Percentiles rank a stretch among this genome's conserved stretches.
Conservation (phyloP, 2,888 invertebrate genomes). For the Cantharis rufa region DNA sequence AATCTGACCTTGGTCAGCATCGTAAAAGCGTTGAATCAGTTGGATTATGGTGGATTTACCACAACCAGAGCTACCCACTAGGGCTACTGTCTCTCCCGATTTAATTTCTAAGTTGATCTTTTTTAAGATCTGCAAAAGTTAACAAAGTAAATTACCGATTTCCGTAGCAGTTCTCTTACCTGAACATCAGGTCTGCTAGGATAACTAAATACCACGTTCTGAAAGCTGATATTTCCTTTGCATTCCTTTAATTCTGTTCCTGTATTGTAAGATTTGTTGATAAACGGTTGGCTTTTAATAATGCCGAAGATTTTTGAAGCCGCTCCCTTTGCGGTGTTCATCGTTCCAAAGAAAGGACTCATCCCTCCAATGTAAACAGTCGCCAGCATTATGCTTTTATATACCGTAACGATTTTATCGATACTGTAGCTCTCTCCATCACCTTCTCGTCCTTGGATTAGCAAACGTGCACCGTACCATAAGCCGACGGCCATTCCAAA, state of each 20-base stretch:
- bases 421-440: constrained; percentile 62
- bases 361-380: no score
- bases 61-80: constrained; percentile 74
- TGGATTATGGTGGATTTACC: constrained; percentile 80
- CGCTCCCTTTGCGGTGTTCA: background rate
- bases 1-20: constrained; percentile 67
- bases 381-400: background rate
- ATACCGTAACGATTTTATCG: background rate
- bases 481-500: no score
- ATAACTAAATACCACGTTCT: background rate
- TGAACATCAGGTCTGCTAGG: background rate
- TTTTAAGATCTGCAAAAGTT: constrained; percentile 60
- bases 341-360: background rate
- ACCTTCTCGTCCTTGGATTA: constrained; percentile 9
- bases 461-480: no score
- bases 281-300: background rate
- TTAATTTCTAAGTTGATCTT: constrained; percentile 68
- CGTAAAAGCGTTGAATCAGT: constrained; percentile 74
- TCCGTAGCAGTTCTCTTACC: constrained; percentile 48
- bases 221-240: background rate
- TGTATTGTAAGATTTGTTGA: constrained; percentile 54
- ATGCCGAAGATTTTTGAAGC: background rate
- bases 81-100: constrained; percentile 74
- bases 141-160: background rate
- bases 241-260: constrained; percentile 39